Conservation (phyloP, 53 echinoderm and acorn worm genomes). For the Henricia sp. region DNA sequence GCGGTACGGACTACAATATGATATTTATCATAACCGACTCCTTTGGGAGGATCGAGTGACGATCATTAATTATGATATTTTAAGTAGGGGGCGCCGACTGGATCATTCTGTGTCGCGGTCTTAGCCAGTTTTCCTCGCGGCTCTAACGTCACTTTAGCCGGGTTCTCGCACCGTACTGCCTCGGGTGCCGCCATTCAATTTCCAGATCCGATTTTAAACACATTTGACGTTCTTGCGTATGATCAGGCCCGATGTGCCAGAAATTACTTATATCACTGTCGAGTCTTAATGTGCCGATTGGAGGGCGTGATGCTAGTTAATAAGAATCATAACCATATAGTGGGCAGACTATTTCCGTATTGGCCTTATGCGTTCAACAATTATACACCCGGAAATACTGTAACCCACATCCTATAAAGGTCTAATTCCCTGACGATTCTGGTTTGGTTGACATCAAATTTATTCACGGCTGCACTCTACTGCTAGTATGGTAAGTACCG, state of each 20-base stretch:
- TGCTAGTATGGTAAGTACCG: too few species aligned
- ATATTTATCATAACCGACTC: slow-evolving; percentile 54
- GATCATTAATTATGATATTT: slow-evolving; percentile 59
- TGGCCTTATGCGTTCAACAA: too few species aligned
- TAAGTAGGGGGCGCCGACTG: slow-evolving; percentile 8
- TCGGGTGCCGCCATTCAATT: background rate
- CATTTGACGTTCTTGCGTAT: background rate
- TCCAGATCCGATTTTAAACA: background rate
- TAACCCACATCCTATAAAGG: too few species aligned
- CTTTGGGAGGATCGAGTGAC: slow-evolving; percentile 40
- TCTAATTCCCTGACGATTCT: too few species aligned
- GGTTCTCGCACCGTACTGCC: too few species aligned
- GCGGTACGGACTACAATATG: slow-evolving; percentile 51
- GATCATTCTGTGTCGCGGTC: background rate
- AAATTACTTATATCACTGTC: too few species aligned
- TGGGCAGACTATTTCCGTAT: too few species aligned
- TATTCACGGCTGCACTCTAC: too few species aligned
- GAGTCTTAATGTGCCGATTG: slow-evolving; percentile 1
- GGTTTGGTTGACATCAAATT: too few species aligned
- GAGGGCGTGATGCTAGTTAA: background rate
- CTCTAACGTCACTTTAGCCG: background rate
- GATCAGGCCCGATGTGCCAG: background rate
- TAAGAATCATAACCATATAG: too few species aligned
- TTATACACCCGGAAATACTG: too few species aligned
- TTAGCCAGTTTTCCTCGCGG: background rate